These are phyloP conservation scores for Microcebus griseorufus DNA, from an alignment of 2,113 vertebrate genomes.

Conservation along the genomic window DNA sequence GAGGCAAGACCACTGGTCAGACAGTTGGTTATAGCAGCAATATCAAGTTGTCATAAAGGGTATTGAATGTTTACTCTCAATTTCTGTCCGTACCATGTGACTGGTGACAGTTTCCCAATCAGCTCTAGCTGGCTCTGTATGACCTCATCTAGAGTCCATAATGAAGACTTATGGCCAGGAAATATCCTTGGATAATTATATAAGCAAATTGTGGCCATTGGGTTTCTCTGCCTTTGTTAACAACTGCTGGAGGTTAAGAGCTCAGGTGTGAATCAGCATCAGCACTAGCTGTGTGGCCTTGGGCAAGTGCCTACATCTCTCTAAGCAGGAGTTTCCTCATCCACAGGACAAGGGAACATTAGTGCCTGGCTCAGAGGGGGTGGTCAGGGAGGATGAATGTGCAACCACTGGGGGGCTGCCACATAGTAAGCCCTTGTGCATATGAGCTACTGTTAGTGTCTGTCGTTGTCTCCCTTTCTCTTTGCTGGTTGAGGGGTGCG, in stretches of 20 bases:
- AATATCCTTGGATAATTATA: not conserved
- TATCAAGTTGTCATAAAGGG: not conserved
- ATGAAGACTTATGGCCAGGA: not conserved
- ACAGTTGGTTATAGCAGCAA: not conserved
- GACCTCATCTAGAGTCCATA: not conserved
- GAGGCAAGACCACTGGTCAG: not conserved
- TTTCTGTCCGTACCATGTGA: not conserved
- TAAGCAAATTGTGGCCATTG: not conserved
- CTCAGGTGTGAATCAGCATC: not conserved
- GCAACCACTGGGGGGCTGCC: not conserved
- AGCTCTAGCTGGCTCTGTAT: not conserved
- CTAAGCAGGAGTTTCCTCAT: not conserved
- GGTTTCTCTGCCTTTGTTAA: not conserved
- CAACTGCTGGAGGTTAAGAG: not conserved
- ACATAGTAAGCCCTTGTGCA: fast-evolving
- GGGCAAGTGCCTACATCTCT: not conserved
- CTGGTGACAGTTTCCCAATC: not conserved
- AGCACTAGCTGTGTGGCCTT: not conserved
- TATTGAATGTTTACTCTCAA: not conserved
- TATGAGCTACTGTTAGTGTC: not conserved
- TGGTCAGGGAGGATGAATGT: not conserved
- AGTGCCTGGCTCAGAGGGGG: not conserved
- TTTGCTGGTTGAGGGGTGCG: not conserved
- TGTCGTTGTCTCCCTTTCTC: too few species aligned
- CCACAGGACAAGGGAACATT: not conserved